Base-by-base conservation (phyloP, 2,797 vertebrate species). In the Coregonus sp. region DNA sequence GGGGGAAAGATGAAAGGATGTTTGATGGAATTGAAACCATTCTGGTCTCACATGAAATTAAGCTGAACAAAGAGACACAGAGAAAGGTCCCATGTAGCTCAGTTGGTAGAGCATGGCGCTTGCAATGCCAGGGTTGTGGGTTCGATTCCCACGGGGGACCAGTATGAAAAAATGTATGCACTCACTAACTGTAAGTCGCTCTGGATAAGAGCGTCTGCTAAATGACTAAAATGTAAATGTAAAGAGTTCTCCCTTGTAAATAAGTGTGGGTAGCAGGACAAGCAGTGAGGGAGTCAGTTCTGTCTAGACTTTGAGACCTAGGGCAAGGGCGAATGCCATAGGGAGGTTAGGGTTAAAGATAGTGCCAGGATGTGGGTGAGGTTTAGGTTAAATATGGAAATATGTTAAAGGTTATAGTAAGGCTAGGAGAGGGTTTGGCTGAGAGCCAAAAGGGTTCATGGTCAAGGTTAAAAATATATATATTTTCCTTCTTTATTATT, bases 21-120 rank as follows among this genome's bases (percentile, higher is more conserved):
- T 80, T 75, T 76, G 79, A 79, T 80, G 76, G 76, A 89, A 88
- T 88, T 86, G 82, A 88, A 90, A 90, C 84, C 87, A 88, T 87
- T 86, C 82, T 79, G 77, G 77, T 77, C 79, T 86, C 82, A 75
- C 75, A 81, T 83, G 82, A 87, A 85, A 84, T 86, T 82, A 85
- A 78, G 83, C 76, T 81, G 75, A 84, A 68, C 66, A 72, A 31
- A 70, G 63, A 72, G 70, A 71, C 14, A 33, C 2, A 65, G 31
- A 65, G 75, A 68, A 15, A 25, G 25, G 25, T 25, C 25, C 25
- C 25, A 25, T 25, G 25, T 25, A 25, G 25, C 25, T 25, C 25
- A 25, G 25, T 25, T 25, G 25, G 25, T 25, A 25, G 25, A 25
- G 25, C 25, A 25, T 25, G 25, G 25, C 25, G 25, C 25, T 25